A percentile compares a stretch with the other conserved stretches of the same genome.
Evolutionary conservation across 2,888 invertebrate species (phyloP).

Genomic region (Escarpia spicata): DNA sequence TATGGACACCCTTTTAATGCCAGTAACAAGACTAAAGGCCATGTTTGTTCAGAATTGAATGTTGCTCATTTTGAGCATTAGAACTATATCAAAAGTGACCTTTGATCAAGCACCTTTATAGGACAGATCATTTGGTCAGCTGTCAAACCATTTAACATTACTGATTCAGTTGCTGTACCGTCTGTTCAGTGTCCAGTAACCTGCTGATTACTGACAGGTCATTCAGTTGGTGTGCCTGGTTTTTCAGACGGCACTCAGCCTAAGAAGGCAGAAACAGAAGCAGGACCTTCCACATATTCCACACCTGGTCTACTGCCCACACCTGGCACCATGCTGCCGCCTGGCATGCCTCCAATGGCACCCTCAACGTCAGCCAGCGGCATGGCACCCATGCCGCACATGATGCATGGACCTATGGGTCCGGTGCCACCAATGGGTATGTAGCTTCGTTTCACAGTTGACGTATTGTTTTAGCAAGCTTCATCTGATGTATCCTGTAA

Average conservation of each 20-base stretch:
- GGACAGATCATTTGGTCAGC: neutral
- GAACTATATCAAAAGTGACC: neutral
- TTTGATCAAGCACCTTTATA: neutral
- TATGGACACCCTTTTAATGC: too few relatives aligned
- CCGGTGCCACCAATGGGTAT: slow-evolving; percentile 43
- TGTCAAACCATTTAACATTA: neutral
- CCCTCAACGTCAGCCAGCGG: slow-evolving; percentile 36
- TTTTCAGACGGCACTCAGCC: neutral
- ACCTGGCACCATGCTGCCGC: slow-evolving; percentile 27
- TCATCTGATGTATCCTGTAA: neutral
- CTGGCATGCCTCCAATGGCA: slow-evolving; percentile 35
- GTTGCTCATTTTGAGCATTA: neutral
- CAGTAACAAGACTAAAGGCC: neutral
- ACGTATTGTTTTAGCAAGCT: neutral
- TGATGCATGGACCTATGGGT: slow-evolving; percentile 39
- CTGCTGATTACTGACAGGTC: neutral
- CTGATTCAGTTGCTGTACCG: neutral
- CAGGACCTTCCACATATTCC: neutral
- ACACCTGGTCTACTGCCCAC: neutral
- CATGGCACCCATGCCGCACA: slow-evolving; percentile 41
- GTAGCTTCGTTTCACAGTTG: neutral
- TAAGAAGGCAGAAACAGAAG: neutral
- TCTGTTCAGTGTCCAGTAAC: neutral
- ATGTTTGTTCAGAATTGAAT: slow-evolving; percentile 26
- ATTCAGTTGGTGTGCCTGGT: neutral